Evolutionary conservation across 2,888 invertebrate species (phyloP).

Genomic region (Charanyca ferruginea): DNA sequence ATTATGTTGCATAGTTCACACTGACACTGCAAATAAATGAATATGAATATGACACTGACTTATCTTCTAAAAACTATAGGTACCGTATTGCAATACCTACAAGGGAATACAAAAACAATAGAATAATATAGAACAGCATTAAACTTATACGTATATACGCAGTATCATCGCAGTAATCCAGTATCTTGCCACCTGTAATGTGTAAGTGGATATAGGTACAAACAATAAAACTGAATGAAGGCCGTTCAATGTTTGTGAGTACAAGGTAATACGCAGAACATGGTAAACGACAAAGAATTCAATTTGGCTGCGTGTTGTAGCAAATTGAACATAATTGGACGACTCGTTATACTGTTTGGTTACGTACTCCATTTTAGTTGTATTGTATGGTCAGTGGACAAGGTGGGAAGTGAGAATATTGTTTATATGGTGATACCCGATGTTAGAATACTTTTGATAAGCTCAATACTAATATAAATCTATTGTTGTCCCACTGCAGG

Average conservation of each 20-base stretch:
- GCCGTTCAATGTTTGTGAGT: conserved; percentile 7
- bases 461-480: no score
- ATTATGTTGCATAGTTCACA: no score
- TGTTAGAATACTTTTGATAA: no score
- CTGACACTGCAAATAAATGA: no score
- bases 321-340: conserved; percentile 64
- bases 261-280: conserved; percentile 39
- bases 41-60: no score
- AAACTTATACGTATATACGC: no score
- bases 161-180: no score
- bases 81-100: no score
- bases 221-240: conserved; percentile 31
- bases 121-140: no score
- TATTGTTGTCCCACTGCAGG: no score
- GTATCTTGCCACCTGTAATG: not conserved
- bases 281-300: conserved; percentile 65
- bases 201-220: not conserved
- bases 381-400: conserved; percentile 10
- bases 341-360: conserved; percentile 9
- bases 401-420: not conserved
- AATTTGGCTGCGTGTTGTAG: conserved; percentile 66
- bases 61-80: no score
- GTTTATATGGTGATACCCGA: not conserved
- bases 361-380: conserved; percentile 21
- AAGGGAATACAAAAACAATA: no score